Evolutionary conservation across 2,888 invertebrate species (phyloP).

Genomic region (Drosophila percnosoma): DNA sequence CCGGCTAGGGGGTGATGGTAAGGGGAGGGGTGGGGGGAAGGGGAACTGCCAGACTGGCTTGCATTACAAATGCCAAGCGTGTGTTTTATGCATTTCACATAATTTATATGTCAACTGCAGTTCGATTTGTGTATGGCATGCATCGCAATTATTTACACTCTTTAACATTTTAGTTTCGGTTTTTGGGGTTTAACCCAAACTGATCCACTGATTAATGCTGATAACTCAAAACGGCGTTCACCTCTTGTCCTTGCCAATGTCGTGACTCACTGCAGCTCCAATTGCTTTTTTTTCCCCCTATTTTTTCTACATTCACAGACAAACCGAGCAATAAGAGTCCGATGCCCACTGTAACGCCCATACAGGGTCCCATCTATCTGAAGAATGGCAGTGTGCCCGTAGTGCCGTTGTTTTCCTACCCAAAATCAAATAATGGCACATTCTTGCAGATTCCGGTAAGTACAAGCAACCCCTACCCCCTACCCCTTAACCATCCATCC

Average conservation of each 20-base stretch:
- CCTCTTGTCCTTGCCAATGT: constrained; percentile 46
- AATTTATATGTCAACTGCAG: constrained; percentile 67
- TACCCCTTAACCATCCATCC: not conserved
- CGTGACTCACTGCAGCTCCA: constrained; percentile 51
- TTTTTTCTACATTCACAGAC: constrained; percentile 46
- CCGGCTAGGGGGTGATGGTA: not conserved
- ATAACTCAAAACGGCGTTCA: constrained; percentile 1
- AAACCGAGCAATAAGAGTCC: constrained; percentile 48
- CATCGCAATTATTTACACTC: constrained; percentile 60
- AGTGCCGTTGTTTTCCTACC: constrained; percentile 94
- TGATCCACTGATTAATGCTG: constrained; percentile 52
- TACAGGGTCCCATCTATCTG: constrained; percentile 94
- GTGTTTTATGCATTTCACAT: constrained; percentile 31
- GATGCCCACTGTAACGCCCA: constrained; percentile 90
- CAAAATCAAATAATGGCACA: constrained; percentile 93
- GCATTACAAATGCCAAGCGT: constrained; percentile 69
- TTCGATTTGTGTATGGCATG: constrained; percentile 66
- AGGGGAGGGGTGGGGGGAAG: not conserved
- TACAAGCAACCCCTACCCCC: constrained; percentile 59
- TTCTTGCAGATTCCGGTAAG: constrained; percentile 96
- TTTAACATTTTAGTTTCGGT: constrained; percentile 15
- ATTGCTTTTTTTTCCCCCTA: not conserved
- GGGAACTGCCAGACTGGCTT: constrained; percentile 11
- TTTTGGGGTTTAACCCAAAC: constrained; percentile 49
- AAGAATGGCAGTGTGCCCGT: constrained; percentile 95